These are phyloP conservation scores for Idris sp. DNA, from an alignment of 1,140 invertebrate species.

Conservation along the genomic window DNA sequence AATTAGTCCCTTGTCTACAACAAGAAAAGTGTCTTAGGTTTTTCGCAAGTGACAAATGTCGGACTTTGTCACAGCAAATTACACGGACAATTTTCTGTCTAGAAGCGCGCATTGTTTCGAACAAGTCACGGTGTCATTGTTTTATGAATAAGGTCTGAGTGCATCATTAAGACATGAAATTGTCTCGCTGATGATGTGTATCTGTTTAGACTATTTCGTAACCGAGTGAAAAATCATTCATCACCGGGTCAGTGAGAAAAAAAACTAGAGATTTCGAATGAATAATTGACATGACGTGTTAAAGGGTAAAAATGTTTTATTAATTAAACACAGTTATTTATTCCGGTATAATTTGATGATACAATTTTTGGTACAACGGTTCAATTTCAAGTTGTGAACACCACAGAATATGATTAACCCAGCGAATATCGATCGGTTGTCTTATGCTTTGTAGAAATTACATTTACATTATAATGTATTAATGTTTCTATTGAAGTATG, in stretches of 20 bases:
- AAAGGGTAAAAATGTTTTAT: conserved; percentile 24
- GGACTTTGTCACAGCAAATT: conserved; percentile 30
- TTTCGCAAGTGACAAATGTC: conserved; percentile 39
- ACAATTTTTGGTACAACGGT: conserved; percentile 13
- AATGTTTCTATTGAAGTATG: conserved; percentile 29
- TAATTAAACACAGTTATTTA: conserved; percentile 37
- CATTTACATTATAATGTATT: conserved; percentile 33
- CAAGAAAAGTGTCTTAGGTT: too few species aligned
- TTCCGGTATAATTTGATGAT: conserved; percentile 19
- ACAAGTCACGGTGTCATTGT: conserved; percentile 1
- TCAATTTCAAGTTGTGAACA: conserved; percentile 14
- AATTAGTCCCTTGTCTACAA: too few species aligned
- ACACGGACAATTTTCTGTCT: conserved; percentile 35
- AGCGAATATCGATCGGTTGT: conserved; percentile 39
- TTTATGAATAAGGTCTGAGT: conserved; percentile 42
- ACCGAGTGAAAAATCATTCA: too few species aligned
- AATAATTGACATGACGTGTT: too few species aligned
- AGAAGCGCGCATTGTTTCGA: conserved; percentile 9
- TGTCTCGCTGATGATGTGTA: conserved; percentile 22
- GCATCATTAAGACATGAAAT: conserved; percentile 30
- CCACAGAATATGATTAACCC: conserved; percentile 36
- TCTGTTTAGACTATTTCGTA: too few species aligned
- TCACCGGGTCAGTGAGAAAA: too few species aligned
- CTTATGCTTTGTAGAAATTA: conserved; percentile 28
- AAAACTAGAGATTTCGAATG: too few species aligned